Base-by-base conservation (phyloP, 2,888 invertebrate species). In the Temnothorax ravouxi region DNA sequence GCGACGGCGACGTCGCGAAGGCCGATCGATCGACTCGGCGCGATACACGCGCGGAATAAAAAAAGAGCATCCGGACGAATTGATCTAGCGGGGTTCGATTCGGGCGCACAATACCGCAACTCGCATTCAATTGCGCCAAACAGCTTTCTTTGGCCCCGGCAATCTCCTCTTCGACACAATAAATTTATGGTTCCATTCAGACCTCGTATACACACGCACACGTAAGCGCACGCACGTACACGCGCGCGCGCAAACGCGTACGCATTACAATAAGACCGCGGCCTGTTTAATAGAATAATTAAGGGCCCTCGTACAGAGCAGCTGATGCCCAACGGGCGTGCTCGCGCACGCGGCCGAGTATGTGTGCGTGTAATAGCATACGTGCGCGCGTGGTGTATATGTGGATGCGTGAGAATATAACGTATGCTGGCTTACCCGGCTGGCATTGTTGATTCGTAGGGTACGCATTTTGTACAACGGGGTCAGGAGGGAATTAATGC, bases 231-330 rank as follows among this genome's bases (percentile, higher is more conserved):
- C 75, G 21, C 74, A 82, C 67, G 61, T 74, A 52, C 77, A 84
- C 84, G 75, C 86, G 83, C 84, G 66, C 85, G 66, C 85, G 74
- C 82, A 77, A 81, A 83, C 85, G 86, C 71, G 83, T 84, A 88
- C 88, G 90, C 90, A 91, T 91, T 91, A 93, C 94, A 93, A 94
- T 94, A 93, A 94, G 92, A 93, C 92, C 93, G 92, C 91, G 93
- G 91, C 90, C 93, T 91, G 93, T 94, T 94, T 94, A 94, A 94
- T 94, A 93, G 94, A 94, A 94, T 94, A 94, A 94, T 94, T 94
- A 94, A 94, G 93, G 94, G 92, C 91, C 92, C 93, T 94, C 91
- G 92, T 90, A 86, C 91, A 89, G 66, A 67, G 94, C 94, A 94
- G 94, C 94, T 94, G 94, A 94, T 94, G 93, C 93, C 79, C 79